Conservation (phyloP, 1,140 invertebrate species). For the Campoletis sonorensis region DNA sequence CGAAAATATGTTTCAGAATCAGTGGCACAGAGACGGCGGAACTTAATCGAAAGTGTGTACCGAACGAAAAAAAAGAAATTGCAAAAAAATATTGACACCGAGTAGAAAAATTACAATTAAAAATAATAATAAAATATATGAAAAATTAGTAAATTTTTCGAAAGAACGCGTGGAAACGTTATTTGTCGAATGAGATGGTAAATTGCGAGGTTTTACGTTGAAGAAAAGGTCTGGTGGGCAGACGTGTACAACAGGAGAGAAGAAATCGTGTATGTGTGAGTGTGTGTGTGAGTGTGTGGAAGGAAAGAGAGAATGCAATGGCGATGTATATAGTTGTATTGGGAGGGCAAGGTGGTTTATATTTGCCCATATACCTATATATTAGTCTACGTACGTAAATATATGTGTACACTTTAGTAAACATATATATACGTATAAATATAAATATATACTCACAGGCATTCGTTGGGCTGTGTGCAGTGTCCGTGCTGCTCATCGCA, state of each 20-base stretch:
- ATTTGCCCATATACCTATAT: not conserved
- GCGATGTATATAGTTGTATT: slow-evolving; percentile 26
- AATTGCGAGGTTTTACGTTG: not conserved
- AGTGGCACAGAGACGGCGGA: too few relatives aligned
- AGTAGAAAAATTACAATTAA: too few relatives aligned
- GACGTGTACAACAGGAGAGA: too few relatives aligned
- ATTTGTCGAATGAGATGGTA: too few relatives aligned
- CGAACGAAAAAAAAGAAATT: too few relatives aligned
- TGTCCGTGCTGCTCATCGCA: slow-evolving; percentile 93
- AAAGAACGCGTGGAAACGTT: too few relatives aligned
- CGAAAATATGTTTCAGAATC: too few relatives aligned
- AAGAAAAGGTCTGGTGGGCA: not conserved
- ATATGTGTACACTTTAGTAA: slow-evolving; percentile 3
- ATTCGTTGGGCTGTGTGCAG: slow-evolving; percentile 95
- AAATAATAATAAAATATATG: too few relatives aligned
- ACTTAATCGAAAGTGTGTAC: too few relatives aligned
- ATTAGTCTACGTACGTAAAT: slow-evolving; percentile 5
- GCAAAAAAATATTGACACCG: too few relatives aligned
- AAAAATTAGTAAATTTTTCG: too few relatives aligned
- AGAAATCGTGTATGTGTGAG: too few relatives aligned
- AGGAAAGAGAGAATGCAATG: slow-evolving; percentile 5
- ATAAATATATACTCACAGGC: slow-evolving; percentile 88
- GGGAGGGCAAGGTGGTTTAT: slow-evolving; percentile 17
- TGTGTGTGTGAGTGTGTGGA: not conserved
- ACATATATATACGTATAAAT: not conserved